Percentiles rank a stretch among this genome's conserved stretches.
phyloP scores from a whole-genome alignment of 2,888 invertebrate genomes.

The Camptogramma bilineatum region DNA sequence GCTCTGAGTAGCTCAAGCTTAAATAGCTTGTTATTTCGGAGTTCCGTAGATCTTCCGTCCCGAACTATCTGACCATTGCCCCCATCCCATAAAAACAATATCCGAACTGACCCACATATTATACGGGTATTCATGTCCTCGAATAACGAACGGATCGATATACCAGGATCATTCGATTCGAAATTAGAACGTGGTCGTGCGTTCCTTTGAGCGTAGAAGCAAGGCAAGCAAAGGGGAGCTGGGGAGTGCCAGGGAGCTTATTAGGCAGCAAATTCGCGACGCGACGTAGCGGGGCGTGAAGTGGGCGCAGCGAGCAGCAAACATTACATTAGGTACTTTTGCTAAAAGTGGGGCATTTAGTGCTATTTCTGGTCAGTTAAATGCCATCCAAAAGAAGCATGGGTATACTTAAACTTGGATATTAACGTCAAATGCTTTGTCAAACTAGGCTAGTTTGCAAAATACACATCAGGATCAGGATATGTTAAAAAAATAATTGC shows the following conservation, averaged over 20 bases:
- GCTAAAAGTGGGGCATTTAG: not conserved
- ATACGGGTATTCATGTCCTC: conserved; percentile 27
- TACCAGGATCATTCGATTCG: conserved; percentile 57
- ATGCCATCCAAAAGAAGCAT: not conserved
- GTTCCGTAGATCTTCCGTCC: conserved; percentile 23
- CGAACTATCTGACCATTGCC: conserved; percentile 25
- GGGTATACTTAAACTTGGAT: not conserved
- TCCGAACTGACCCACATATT: conserved; percentile 43
- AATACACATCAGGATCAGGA: no score
- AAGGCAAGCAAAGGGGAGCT: conserved; percentile 69
- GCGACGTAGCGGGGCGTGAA: conserved; percentile 19
- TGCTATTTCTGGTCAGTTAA: not conserved
- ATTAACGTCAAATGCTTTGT: no score
- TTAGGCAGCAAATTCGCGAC: conserved; percentile 51
- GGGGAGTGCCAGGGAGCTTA: conserved; percentile 51
- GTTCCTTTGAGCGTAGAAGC: conserved; percentile 74
- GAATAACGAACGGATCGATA: conserved; percentile 42
- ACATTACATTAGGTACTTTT: not conserved
- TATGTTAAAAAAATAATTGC: no score
- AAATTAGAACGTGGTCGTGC: conserved; percentile 78
- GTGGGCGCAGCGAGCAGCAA: conserved; percentile 5
- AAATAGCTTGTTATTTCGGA: conserved; percentile 26
- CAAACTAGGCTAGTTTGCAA: not conserved
- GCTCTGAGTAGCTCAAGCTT: not conserved
- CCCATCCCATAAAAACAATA: conserved; percentile 32